These are phyloP conservation scores for Anoura caudifer DNA, from an alignment of 2,113 vertebrate species.

Conservation along the genomic window DNA sequence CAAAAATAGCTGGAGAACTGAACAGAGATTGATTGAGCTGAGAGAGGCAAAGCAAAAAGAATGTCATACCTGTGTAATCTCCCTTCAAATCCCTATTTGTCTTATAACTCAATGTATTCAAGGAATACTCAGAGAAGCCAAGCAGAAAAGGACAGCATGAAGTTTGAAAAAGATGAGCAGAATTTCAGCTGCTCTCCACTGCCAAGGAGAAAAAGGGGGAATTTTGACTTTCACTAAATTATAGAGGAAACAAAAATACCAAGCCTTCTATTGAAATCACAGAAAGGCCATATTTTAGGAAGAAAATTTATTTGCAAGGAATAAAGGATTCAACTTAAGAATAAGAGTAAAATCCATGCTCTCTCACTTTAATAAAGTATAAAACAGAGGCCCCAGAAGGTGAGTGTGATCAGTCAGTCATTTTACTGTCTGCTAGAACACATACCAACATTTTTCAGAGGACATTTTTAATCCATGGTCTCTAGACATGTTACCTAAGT, in stretches of 20 bases:
- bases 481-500: not conserved
- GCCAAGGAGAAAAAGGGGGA: not conserved
- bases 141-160: not conserved
- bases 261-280: not conserved
- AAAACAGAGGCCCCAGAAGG: not conserved
- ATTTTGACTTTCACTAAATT: not conserved
- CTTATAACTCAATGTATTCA: not conserved
- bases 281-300: not conserved
- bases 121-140: not conserved
- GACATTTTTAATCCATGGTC: not conserved
- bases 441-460: not conserved
- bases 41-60: not conserved
- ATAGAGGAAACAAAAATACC: not conserved
- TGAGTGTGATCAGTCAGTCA: not conserved
- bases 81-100: not conserved
- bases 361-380: not conserved
- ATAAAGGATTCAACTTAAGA: not conserved
- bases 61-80: not conserved
- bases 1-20: not conserved
- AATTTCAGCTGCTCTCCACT: not conserved
- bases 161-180: not conserved
- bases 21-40: not conserved
- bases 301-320: not conserved
- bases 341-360: not conserved
- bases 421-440: not conserved